Conservation (phyloP, 2,888 invertebrate genomes). For the Notodromas monacha region DNA sequence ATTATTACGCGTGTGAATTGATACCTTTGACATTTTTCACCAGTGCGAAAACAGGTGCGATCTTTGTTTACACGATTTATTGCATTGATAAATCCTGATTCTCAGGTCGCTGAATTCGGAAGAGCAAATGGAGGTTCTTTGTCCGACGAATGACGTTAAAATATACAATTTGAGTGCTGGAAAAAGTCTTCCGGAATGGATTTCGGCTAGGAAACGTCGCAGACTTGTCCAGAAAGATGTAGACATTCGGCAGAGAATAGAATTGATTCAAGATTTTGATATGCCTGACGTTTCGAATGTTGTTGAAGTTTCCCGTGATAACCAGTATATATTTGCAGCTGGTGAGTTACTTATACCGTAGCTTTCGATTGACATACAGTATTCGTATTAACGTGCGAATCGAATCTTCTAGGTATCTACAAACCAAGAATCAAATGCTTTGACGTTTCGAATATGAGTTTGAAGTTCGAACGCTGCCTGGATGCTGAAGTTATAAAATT, state of each 20-base stretch:
- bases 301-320: conserved; percentile 54
- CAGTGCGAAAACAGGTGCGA: too few species aligned
- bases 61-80: too few species aligned
- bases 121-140: too few species aligned
- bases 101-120: too few species aligned
- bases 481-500: conserved; percentile 88
- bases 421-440: conserved; percentile 85
- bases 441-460: conserved; percentile 71
- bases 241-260: conserved; percentile 61
- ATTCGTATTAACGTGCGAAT: conserved; percentile 15
- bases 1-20: too few species aligned
- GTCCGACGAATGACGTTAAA: conserved; percentile 90
- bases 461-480: conserved; percentile 90
- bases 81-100: too few species aligned
- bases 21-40: too few species aligned
- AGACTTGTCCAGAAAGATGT: conserved; percentile 49
- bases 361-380: not conserved
- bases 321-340: conserved; percentile 60
- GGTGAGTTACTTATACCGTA: conserved; percentile 26
- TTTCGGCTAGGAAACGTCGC: conserved; percentile 46
- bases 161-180: conserved; percentile 90
- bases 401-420: too few species aligned
- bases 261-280: conserved; percentile 92
- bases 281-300: conserved; percentile 80
- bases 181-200: conserved; percentile 87